Evolutionary conservation across 2,888 invertebrate genomes (phyloP).

Genomic region (Diabrotica balteata): DNA sequence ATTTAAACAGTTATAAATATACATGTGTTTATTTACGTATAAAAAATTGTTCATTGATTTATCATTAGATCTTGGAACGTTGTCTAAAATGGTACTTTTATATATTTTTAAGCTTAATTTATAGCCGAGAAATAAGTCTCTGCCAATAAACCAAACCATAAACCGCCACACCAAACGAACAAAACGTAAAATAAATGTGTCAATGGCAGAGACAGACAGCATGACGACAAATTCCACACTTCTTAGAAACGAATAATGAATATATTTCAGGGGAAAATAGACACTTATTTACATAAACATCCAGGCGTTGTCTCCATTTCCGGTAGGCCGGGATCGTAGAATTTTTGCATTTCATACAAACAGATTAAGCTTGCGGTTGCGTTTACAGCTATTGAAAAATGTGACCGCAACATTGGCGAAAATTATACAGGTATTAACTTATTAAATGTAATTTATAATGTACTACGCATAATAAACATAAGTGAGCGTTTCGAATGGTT

Average conservation of each 20-base stretch:
- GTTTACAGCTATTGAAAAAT: no score
- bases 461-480: no score
- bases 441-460: no score
- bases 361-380: no score
- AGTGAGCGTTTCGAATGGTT: no score
- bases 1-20: background rate
- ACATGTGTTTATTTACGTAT: background rate
- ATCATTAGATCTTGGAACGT: background rate
- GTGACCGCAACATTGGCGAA: no score
- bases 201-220: conserved; percentile 29
- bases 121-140: background rate
- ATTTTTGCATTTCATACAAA: background rate
- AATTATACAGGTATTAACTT: no score
- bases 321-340: background rate
- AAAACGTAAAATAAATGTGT: conserved; percentile 17
- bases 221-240: conserved; percentile 30
- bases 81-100: no score
- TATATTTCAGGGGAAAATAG: conserved; percentile 22
- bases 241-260: conserved; percentile 24
- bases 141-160: background rate
- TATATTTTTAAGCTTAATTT: no score
- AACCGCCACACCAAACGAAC: background rate
- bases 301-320: background rate
- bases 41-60: background rate
- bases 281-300: conserved; percentile 7